Percentiles rank a stretch among this genome's conserved stretches.
Evolutionary conservation across 2,797 vertebrate species (phyloP).

Genomic region (Bradypus variegatus): DNA sequence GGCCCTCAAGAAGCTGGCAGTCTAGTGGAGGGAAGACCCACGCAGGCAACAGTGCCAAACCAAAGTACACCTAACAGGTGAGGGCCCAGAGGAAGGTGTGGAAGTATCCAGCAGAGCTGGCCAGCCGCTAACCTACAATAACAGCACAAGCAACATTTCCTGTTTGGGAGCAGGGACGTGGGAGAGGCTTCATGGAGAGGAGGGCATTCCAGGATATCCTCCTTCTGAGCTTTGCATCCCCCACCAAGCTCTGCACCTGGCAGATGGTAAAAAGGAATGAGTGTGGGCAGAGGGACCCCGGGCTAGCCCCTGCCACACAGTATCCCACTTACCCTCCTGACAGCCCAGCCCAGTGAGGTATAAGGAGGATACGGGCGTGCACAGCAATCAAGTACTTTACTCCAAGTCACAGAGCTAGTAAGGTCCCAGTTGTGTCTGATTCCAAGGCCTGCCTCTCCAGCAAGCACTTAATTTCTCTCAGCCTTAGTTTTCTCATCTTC

Average conservation of each 20-base stretch:
- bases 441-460: neutral
- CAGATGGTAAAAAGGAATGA: fast-evolving
- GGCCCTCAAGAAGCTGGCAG: neutral
- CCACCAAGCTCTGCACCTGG: neutral
- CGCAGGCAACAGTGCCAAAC: neutral
- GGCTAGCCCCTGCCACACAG: neutral
- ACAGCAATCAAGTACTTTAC: neutral
- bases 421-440: neutral
- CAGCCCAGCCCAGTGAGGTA: neutral
- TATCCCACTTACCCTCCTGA: neutral
- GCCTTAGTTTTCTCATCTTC: neutral
- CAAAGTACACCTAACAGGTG: neutral
- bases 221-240: neutral
- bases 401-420: neutral
- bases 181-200: neutral
- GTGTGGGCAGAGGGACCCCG: neutral
- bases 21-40: neutral
- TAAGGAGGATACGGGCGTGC: neutral
- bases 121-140: neutral
- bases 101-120: neutral
- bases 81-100: neutral
- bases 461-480: neutral
- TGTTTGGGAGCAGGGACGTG: neutral
- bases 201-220: neutral
- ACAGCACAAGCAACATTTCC: neutral